Evolutionary conservation across 2,888 invertebrate species (phyloP), one percentile per base, ranked within the genome.

Genomic region (Punctoribates punctum): DNA sequence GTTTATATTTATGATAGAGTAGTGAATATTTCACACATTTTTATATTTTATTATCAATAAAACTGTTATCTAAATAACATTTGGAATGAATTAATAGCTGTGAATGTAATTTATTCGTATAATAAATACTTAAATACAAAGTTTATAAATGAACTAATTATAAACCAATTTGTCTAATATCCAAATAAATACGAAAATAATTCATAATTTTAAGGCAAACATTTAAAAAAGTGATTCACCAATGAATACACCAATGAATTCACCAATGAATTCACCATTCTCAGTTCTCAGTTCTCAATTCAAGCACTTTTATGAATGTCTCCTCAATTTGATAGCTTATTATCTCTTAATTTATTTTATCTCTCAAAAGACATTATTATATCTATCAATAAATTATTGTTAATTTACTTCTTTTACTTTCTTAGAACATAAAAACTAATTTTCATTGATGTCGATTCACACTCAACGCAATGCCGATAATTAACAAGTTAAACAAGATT

Each of bases 101-200:
- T 23, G 60, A 23, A 60, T 23, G 25, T 23, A 23, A 23, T 60
- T 23, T 60, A 23, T 60, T 60, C 60, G 8, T 9, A 20, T 60
- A 60, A 60, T 60, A 60, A 60, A 60, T 60, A 23, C 20, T 60
- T 23, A 60, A 60, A 60, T 23, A 60, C 60, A 60, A 60, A 60
- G 25, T 23, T 60, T 9, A 60, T 60, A 60, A 60, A 60, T 60
- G 25, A 15, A 60, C 23, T 60, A 11, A 60, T 60, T 60, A 60
- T 60, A 60, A 60, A 20, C 25, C 27, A 23, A 60, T 60, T 60
- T 60, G 60, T 60, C 60, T 23, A 4, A 11, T 11, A 60, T 23
- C 25, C 15, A 60, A 60, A 60, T 17, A 54, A 54, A 54, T 54
- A 60, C 4, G 25, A 23, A 51, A 51, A 51, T 51, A 51, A 51